Evolutionary conservation across 2,113 vertebrate species (phyloP).

Genomic region (Typhlomys cinereus): DNA sequence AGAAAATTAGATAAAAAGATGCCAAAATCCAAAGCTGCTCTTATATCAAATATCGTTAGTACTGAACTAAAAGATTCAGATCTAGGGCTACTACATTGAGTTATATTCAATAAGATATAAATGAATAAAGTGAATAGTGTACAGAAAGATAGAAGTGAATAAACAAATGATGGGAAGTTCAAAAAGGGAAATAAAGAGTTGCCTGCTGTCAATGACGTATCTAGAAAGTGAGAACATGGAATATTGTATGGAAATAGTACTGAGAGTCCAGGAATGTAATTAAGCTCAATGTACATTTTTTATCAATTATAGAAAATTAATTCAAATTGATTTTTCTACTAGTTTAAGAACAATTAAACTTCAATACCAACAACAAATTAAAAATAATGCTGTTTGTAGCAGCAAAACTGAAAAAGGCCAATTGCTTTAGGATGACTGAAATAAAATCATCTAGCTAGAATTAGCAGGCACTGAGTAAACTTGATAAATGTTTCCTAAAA

Average conservation of each 20-base stretch:
- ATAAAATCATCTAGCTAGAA: neutral
- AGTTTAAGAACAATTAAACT: slow-evolving; percentile 13
- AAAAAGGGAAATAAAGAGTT: neutral
- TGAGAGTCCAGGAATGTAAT: neutral
- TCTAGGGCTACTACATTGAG: neutral
- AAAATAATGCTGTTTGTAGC: neutral
- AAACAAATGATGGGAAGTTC: neutral
- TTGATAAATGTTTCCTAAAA: neutral
- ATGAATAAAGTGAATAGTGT: neutral
- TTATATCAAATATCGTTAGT: neutral
- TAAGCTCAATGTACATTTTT: neutral
- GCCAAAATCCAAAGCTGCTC: neutral
- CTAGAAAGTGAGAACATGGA: neutral
- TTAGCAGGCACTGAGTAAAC: neutral
- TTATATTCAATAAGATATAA: neutral
- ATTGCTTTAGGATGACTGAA: neutral
- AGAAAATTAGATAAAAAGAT: too few relatives aligned
- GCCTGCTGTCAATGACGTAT: neutral
- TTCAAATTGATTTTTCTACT: neutral
- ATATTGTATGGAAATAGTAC: neutral
- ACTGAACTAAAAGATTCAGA: neutral
- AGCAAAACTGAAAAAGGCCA: neutral
- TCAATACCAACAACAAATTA: neutral
- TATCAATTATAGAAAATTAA: neutral
- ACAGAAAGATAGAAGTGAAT: neutral